Base-by-base conservation (phyloP, 2,888 invertebrate genomes). In the Drosophila melanosoma region DNA sequence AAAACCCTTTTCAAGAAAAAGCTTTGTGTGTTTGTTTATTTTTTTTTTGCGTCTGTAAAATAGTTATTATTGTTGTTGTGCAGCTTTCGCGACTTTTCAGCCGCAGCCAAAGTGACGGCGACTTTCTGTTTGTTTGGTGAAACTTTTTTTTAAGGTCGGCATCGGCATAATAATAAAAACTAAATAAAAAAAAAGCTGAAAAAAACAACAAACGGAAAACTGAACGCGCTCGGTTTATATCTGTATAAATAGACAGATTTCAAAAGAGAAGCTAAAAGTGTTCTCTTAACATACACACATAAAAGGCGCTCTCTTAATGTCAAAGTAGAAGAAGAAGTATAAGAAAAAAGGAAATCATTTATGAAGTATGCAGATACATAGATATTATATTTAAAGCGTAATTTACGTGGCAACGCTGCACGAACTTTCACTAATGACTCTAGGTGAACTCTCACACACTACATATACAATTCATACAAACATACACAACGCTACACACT, bases 391-490 rank as follows among this genome's bases (percentile, higher is more conserved):
- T 65, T 80, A 76, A 76, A 57, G 54, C 66, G 67, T 81, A 76
- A 81, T 88, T 77, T 85, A 85, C 90, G 85, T 89, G 85, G 85
- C 83, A 82, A 53, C 70, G 51, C 60, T 40, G 48, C 58, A 70
- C 82, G 81, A 91, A 89, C 89, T 89, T 89, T 89, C 89, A 89
- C 89, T 89, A 91, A 91, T 89, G 91, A 89, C 91, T 90, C 77
- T 81, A 76, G 83, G 53, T 90, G 91, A 82, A 88, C 90, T 85
- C 85, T 82, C 70, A 65, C 61, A 57, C 51, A 51, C 38, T 60
- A 32, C 56, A 42, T 65, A 40, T 38, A 56, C 64, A n/a, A 59
- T 58, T 20, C 38, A 35, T 4, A 35, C 35, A 35, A 1, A 35
- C 11, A 35, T 56, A 51, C 67, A 49, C 48, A 58, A 60, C 57